Conservation (phyloP, 1,140 invertebrate genomes). For the Aphaenogaster rudis region DNA sequence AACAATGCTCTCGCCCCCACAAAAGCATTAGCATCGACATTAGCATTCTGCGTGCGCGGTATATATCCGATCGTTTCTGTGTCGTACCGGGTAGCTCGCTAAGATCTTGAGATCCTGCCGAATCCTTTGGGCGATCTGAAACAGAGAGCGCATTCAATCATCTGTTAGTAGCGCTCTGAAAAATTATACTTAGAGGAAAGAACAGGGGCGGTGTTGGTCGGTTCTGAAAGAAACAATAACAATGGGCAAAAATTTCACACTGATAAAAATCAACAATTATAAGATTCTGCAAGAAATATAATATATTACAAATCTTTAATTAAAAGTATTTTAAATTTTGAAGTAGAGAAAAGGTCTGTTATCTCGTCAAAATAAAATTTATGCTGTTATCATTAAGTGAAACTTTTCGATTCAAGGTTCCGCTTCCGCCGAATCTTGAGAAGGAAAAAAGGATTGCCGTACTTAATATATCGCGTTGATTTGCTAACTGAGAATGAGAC, state of each 20-base stretch:
- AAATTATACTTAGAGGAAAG: background rate
- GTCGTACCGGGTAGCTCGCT: constrained; percentile 12
- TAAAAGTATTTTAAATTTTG: background rate
- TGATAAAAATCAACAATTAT: background rate
- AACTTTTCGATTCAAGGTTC: background rate
- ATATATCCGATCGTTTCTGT: constrained; percentile 3
- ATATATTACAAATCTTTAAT: background rate
- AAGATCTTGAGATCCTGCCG: background rate
- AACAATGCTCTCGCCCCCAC: constrained; percentile 55
- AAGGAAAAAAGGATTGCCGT: background rate
- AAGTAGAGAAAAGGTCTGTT: background rate
- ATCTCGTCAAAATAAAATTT: background rate
- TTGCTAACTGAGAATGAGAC: constrained; percentile 51
- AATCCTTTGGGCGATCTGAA: constrained; percentile 32
- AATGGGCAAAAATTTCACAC: background rate
- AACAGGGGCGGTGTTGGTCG: background rate
- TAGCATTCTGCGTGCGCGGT: constrained; percentile 29
- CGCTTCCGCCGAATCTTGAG: background rate
- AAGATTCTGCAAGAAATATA: background rate
- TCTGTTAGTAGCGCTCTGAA: constrained; percentile 10
- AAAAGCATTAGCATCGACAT: constrained; percentile 67
- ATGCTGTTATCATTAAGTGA: background rate
- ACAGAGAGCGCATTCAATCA: constrained; percentile 33
- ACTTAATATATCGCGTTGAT: background rate
- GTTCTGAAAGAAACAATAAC: constrained; percentile 1